Percentiles rank a stretch among this genome's conserved stretches.
phyloP scores from a whole-genome alignment of 1,140 invertebrate species.

The Pectinophora gossypiella region DNA sequence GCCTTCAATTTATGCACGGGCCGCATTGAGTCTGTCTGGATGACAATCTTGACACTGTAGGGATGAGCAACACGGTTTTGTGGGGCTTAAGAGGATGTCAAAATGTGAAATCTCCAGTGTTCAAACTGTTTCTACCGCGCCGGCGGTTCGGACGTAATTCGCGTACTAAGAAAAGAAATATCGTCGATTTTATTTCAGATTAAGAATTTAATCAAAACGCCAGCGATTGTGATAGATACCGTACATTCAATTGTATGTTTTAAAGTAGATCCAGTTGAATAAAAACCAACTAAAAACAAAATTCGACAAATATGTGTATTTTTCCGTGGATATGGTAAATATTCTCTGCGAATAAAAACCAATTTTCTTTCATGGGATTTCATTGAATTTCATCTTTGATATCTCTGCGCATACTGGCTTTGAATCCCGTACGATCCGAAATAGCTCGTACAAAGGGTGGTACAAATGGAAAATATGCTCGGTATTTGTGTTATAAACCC shows the following conservation, averaged over 20 bases:
- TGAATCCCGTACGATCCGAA: too few relatives aligned
- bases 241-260: too few relatives aligned
- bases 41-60: conserved; percentile 54
- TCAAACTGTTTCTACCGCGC: not conserved
- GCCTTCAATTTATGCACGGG: conserved; percentile 62
- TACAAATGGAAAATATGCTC: conserved; percentile 53
- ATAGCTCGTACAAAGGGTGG: conserved; percentile 37
- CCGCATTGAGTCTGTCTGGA: conserved; percentile 48
- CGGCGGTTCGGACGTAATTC: not conserved
- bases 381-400: not conserved
- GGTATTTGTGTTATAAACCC: conserved; percentile 61
- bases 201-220: too few relatives aligned
- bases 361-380: too few relatives aligned
- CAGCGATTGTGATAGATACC: too few relatives aligned
- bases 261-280: too few relatives aligned
- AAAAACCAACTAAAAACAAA: too few relatives aligned
- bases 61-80: conserved; percentile 34
- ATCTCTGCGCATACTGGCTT: not conserved
- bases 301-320: too few relatives aligned
- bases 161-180: not conserved
- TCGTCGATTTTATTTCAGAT: too few relatives aligned
- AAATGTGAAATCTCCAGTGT: not conserved
- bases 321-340: too few relatives aligned
- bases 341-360: too few relatives aligned
- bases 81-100: not conserved